Percentiles rank a stretch among this genome's conserved stretches.
These are phyloP conservation scores for Heloderma charlesbogerti DNA, from an alignment of 2,113 vertebrate species.

Conservation along the genomic window DNA sequence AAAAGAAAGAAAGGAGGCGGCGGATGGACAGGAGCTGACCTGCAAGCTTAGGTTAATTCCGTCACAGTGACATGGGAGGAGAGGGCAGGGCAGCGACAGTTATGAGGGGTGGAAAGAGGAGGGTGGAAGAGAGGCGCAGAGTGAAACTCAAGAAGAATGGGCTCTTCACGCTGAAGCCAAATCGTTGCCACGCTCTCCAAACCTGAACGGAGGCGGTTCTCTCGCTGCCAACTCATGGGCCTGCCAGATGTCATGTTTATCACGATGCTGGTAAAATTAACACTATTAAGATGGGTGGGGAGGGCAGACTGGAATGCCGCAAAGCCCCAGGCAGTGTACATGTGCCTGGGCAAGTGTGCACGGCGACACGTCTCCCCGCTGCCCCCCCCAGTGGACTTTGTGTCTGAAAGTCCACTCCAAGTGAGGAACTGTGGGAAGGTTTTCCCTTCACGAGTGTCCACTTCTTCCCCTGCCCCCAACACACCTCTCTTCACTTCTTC, in stretches of 20 bases:
- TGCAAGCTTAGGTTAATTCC: constrained; percentile 77
- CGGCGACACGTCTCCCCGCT: too few relatives aligned
- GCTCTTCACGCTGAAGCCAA: constrained; percentile 25
- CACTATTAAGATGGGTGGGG: too few relatives aligned
- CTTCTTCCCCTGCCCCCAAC: neutral
- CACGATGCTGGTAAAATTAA: neutral
- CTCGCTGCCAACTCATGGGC: neutral
- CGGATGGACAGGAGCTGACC: constrained; percentile 64
- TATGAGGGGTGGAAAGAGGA: neutral
- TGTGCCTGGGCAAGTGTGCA: too few relatives aligned
- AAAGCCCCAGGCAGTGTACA: too few relatives aligned
- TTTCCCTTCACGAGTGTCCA: neutral
- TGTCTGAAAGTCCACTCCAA: neutral
- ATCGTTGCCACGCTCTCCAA: fast-evolving
- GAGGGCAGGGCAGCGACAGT: constrained; percentile 56
- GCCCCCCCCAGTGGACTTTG: neutral
- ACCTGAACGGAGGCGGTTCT: neutral
- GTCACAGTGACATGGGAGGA: constrained; percentile 73
- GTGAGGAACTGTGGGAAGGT: neutral
- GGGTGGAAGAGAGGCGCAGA: neutral
- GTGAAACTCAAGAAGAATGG: constrained; percentile 8
- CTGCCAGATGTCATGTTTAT: neutral
- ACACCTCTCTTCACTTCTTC: neutral
- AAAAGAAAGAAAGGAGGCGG: neutral
- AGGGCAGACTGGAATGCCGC: neutral